Percentiles rank a stretch among this genome's conserved stretches.
Evolutionary conservation across 2,888 invertebrate genomes (phyloP).

Genomic region (Eristalis intricaria): DNA sequence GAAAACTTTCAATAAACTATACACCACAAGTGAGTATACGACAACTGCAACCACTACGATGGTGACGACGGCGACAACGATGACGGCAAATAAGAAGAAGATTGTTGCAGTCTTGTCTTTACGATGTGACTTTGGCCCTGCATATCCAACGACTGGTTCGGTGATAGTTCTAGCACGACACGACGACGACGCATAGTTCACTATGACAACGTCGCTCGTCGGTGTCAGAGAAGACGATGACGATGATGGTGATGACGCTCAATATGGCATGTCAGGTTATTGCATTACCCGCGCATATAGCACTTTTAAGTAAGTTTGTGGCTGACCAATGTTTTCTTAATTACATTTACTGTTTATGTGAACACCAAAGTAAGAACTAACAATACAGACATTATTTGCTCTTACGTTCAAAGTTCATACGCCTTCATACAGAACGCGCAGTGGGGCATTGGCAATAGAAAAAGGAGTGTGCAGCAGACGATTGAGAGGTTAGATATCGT

Average conservation of each 20-base stretch:
- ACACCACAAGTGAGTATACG: conserved; percentile 54
- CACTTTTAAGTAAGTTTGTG: conserved; percentile 73
- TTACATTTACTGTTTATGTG: conserved; percentile 72
- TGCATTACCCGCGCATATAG: conserved; percentile 71
- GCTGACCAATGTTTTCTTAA: conserved; percentile 73
- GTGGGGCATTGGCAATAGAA: conserved; percentile 20
- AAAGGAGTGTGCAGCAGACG: conserved; percentile 33
- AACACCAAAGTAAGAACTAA: conserved; percentile 70
- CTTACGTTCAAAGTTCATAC: conserved; percentile 67
- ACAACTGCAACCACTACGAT: conserved; percentile 25
- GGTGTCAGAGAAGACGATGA: conserved; percentile 51
- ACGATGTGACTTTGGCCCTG: conserved; percentile 24
- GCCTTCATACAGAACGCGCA: conserved; percentile 41
- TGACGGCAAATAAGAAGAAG: conserved; percentile 42
- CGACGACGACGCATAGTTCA: no score
- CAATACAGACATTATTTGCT: conserved; percentile 70
- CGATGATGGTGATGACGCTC: conserved; percentile 70
- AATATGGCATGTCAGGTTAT: conserved; percentile 63
- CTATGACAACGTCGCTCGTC: conserved; percentile 1
- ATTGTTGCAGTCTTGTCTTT: conserved; percentile 44
- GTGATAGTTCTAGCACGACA: not conserved
- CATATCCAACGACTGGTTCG: conserved; percentile 8
- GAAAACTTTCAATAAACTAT: conserved; percentile 72
- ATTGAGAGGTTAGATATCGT: conserved; percentile 21
- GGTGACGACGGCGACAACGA: conserved; percentile 1